Percentiles rank a stretch among this genome's conserved stretches.
phyloP scores from a whole-genome alignment of 2,113 vertebrate genomes.

The Chaenocephalus aceratus region DNA sequence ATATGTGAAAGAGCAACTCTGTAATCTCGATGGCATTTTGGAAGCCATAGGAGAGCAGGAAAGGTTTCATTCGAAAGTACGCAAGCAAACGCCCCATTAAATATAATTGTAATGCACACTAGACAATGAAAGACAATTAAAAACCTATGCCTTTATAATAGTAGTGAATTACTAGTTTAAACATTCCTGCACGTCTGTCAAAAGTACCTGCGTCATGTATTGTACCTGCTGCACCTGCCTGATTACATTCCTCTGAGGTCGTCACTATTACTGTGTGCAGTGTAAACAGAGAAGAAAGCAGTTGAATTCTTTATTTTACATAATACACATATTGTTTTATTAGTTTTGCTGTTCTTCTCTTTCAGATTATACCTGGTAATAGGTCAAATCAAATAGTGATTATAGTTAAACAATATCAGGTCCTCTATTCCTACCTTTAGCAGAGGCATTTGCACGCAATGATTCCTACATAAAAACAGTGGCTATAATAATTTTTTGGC shows the following conservation, averaged over 20 bases:
- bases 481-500: background rate
- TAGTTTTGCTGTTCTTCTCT: background rate
- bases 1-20: background rate
- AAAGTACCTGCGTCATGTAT: constrained; percentile 32
- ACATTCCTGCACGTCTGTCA: constrained; percentile 45
- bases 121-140: constrained; percentile 12
- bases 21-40: constrained; percentile 9
- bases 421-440: background rate
- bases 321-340: background rate
- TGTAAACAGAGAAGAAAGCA: constrained; percentile 1
- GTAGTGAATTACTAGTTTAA: constrained; percentile 32
- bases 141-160: background rate
- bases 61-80: constrained; percentile 52
- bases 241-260: constrained; percentile 57
- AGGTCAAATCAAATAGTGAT: background rate
- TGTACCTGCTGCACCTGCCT: constrained; percentile 45
- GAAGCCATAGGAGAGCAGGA: constrained; percentile 8
- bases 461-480: background rate
- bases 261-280: constrained; percentile 8
- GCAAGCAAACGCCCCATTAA: constrained; percentile 18
- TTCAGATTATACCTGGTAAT: background rate
- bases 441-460: background rate
- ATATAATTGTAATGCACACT: background rate
- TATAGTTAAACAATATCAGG: background rate
- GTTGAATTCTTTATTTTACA: background rate